Evolutionary conservation across 1,140 invertebrate genomes (phyloP).

Genomic region (Drosophila teissieri): DNA sequence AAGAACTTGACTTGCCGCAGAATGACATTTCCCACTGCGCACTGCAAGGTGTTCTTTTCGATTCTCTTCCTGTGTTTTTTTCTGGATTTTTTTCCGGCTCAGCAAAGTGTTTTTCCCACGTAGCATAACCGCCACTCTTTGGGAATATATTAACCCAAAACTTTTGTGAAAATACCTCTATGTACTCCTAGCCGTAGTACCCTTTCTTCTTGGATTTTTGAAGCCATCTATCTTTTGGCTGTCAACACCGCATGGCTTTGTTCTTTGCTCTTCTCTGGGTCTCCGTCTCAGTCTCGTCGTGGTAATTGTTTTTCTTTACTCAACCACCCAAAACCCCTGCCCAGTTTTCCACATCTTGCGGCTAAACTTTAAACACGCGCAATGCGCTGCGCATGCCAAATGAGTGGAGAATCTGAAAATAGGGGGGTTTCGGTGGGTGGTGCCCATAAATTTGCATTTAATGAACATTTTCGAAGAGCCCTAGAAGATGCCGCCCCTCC

Average conservation of each 20-base stretch:
- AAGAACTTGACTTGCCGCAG: conserved; percentile 52
- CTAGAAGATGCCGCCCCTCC: conserved; percentile 30
- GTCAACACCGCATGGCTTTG: conserved; percentile 60
- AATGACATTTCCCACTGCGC: conserved; percentile 42
- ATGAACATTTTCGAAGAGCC: conserved; percentile 64
- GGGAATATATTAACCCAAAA: conserved; percentile 37
- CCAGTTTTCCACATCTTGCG: conserved; percentile 49
- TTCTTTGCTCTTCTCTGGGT: conserved; percentile 26
- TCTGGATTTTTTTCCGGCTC: conserved; percentile 5
- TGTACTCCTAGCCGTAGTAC: background rate
- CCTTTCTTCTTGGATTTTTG: conserved; percentile 14
- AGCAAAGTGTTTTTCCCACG: conserved; percentile 33
- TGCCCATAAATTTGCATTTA: conserved; percentile 79
- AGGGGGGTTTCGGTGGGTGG: conserved; percentile 8
- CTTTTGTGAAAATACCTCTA: conserved; percentile 18
- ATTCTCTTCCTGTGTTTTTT: conserved; percentile 18
- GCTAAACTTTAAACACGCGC: conserved; percentile 76
- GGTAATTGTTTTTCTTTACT: conserved; percentile 76
- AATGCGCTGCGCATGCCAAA: conserved; percentile 77
- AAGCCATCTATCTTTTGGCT: conserved; percentile 70
- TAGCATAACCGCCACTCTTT: conserved; percentile 11
- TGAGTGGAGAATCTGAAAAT: conserved; percentile 38
- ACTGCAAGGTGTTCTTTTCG: conserved; percentile 22
- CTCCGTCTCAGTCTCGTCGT: conserved; percentile 5
- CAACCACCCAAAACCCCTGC: conserved; percentile 47